A percentile compares a stretch with the other conserved stretches of the same genome.
Evolutionary conservation across 2,113 vertebrate species (phyloP).

Genomic region (Salvelinus alpinus): DNA sequence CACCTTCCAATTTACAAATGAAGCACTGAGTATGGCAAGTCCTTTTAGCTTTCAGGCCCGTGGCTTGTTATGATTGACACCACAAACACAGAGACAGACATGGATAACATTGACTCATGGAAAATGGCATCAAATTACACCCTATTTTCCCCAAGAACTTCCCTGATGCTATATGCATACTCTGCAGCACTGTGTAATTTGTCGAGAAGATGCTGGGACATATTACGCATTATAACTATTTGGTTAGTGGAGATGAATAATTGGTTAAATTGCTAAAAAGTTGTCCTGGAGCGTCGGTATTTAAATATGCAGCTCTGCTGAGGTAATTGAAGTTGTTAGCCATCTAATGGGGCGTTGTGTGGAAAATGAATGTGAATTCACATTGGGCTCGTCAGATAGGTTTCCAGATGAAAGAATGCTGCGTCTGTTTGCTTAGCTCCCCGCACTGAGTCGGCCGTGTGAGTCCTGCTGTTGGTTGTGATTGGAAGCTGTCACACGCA

Average conservation of each 20-base stretch:
- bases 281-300: constrained; percentile 35
- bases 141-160: constrained; percentile 34
- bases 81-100: constrained; percentile 27
- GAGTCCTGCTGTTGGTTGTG: constrained; percentile 20
- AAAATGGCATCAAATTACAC: constrained; percentile 42
- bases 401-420: constrained; percentile 26
- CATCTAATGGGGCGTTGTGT: constrained; percentile 47
- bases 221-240: constrained; percentile 44
- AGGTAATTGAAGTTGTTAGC: constrained; percentile 62
- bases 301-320: constrained; percentile 41
- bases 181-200: constrained; percentile 30
- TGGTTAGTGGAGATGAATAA: constrained; percentile 50
- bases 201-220: constrained; percentile 7
- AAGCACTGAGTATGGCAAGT: no score
- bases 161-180: constrained; percentile 36
- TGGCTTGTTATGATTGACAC: constrained; percentile 33
- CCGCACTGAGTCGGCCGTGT: neutral
- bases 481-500: constrained; percentile 28
- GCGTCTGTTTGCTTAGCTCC: constrained; percentile 23
- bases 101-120: constrained; percentile 25
- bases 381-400: constrained; percentile 20
- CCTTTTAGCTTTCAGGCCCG: constrained; percentile 19
- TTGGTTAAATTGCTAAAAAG: constrained; percentile 55
- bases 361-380: constrained; percentile 39
- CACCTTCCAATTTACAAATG: no score